phyloP scores from a whole-genome alignment of 2,113 vertebrate genomes.

The Saccopteryx bilineata region DNA sequence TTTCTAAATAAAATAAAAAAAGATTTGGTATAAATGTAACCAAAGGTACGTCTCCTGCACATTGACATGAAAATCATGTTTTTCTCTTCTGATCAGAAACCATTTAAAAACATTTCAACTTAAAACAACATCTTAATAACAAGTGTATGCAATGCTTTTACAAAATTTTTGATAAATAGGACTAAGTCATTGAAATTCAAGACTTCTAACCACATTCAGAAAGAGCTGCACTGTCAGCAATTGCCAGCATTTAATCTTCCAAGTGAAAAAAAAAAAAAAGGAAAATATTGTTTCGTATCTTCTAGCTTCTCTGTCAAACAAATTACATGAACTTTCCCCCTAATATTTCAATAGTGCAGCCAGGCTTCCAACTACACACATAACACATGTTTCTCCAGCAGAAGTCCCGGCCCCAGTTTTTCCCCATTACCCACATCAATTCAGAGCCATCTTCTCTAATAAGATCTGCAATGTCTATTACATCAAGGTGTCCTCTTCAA shows the following conservation, averaged over 20 bases:
- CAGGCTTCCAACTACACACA: neutral
- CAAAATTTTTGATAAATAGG: conserved; percentile 27
- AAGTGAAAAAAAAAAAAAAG: neutral
- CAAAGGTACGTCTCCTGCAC: conserved; percentile 14
- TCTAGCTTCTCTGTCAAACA: conserved; percentile 22
- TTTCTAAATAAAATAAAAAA: neutral
- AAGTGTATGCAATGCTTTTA: conserved; percentile 28
- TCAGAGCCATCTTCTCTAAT: neutral
- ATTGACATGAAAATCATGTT: conserved; percentile 37
- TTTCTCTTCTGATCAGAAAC: conserved; percentile 57
- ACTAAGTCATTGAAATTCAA: conserved; percentile 56
- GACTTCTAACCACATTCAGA: conserved; percentile 50
- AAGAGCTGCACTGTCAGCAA: neutral
- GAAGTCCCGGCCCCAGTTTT: neutral
- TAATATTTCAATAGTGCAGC: neutral
- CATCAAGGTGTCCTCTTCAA: conserved; percentile 34
- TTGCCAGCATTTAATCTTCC: conserved; percentile 32
- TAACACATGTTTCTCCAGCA: neutral
- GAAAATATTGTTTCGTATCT: neutral
- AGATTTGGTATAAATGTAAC: conserved; percentile 6
- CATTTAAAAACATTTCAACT: conserved; percentile 63
- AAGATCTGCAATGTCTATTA: neutral
- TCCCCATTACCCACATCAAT: neutral
- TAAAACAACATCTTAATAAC: conserved; percentile 57
- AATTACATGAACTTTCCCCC: neutral